Conservation (phyloP, 2,113 vertebrate genomes). For the Helogale parvula region DNA sequence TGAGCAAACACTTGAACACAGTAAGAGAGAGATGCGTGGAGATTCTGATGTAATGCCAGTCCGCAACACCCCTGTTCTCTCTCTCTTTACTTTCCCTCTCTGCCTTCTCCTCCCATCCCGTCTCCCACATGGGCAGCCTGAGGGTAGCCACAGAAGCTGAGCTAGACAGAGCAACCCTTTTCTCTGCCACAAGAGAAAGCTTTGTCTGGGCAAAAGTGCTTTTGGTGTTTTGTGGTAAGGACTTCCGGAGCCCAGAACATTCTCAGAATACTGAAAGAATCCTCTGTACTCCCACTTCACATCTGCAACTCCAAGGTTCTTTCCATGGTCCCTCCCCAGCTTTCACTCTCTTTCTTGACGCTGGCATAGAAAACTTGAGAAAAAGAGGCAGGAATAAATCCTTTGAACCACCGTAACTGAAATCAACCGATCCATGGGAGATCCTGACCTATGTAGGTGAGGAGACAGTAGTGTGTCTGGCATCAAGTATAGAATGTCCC, state of each 20-base stretch:
- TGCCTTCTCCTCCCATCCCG: background rate
- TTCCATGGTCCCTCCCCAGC: background rate
- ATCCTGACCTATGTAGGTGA: background rate
- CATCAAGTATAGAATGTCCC: background rate
- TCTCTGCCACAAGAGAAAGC: background rate
- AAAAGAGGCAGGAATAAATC: background rate
- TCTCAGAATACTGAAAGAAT: background rate
- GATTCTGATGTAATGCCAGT: background rate
- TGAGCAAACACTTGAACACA: background rate
- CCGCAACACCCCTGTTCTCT: background rate
- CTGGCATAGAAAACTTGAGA: background rate
- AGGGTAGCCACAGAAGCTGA: background rate
- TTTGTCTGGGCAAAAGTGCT: constrained; percentile 12
- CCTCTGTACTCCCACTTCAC: background rate
- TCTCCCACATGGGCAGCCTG: background rate
- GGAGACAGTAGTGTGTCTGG: background rate
- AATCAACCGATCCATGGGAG: background rate
- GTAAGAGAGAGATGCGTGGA: background rate
- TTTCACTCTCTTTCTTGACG: background rate
- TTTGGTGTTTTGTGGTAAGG: background rate
- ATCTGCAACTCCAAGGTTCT: background rate
- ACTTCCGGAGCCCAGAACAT: background rate
- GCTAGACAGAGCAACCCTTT: background rate
- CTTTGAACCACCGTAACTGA: background rate
- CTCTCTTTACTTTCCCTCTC: background rate